Evolutionary conservation across 2,888 invertebrate genomes (phyloP).

Genomic region (Platycnemis pennipes): DNA sequence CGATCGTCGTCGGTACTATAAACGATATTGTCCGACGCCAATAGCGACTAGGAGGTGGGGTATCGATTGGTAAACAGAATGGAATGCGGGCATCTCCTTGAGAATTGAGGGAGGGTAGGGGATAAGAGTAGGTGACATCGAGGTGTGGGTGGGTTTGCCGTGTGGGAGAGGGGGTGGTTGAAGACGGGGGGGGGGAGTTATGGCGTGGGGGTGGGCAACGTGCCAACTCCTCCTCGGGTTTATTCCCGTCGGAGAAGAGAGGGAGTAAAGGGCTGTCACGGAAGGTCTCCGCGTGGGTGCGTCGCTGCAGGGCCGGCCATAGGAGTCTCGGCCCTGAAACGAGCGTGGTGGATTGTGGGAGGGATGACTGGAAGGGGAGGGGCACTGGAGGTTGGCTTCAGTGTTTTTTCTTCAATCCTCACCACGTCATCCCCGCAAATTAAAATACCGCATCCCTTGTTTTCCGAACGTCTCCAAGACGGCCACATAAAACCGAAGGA

Average conservation of each 20-base stretch:
- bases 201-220: neutral
- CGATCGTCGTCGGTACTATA: neutral
- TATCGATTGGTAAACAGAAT: slow-evolving; percentile 18
- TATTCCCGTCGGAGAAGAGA: slow-evolving; percentile 42
- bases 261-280: neutral
- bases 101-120: neutral
- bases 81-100: neutral
- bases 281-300: neutral
- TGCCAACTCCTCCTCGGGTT: slow-evolving; percentile 57
- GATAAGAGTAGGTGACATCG: neutral
- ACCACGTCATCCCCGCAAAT: neutral
- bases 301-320: neutral
- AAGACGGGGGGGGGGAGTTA: neutral
- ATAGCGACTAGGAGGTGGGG: neutral
- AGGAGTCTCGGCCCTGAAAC: neutral
- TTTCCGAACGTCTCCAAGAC: neutral
- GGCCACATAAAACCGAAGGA: neutral
- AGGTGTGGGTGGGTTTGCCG: neutral
- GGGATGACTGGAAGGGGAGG: neutral
- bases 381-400: neutral
- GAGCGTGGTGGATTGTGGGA: neutral
- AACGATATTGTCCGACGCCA: neutral
- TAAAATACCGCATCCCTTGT: slow-evolving; percentile 42
- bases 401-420: slow-evolving; percentile 13
- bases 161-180: neutral